Conservation (phyloP, 2,888 invertebrate genomes). For the Poecilus cupreus region DNA sequence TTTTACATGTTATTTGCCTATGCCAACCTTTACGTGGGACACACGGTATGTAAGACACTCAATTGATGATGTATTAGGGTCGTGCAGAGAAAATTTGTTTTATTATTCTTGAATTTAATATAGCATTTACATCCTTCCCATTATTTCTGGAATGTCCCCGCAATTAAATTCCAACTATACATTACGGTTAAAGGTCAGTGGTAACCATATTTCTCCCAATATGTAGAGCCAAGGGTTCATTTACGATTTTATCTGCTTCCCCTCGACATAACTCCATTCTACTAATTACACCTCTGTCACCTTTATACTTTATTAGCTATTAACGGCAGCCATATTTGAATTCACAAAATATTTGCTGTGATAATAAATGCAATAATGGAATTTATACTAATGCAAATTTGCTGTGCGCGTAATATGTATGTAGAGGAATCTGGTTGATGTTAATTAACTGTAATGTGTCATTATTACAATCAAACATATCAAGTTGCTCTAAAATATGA, state of each 20-base stretch:
- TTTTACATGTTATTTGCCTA: too few relatives aligned
- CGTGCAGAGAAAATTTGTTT: too few relatives aligned
- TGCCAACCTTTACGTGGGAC: too few relatives aligned
- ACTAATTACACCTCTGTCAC: not conserved
- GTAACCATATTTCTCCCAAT: too few relatives aligned
- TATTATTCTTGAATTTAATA: too few relatives aligned
- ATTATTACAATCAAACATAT: conserved; percentile 3
- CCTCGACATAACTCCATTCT: not conserved
- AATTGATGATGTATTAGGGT: too few relatives aligned
- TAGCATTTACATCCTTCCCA: too few relatives aligned
- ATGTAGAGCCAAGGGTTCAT: too few relatives aligned
- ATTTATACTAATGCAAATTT: conserved; percentile 2
- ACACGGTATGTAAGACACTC: too few relatives aligned
- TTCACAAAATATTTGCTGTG: not conserved
- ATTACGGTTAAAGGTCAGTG: too few relatives aligned
- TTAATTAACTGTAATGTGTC: conserved; percentile 27
- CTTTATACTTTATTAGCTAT: not conserved
- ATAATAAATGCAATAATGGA: conserved; percentile 10
- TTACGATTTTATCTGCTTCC: not conserved
- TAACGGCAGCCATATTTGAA: not conserved
- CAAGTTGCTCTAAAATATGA: not conserved
- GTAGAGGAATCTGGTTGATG: not conserved
- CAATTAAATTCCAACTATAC: too few relatives aligned
- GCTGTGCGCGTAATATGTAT: not conserved
- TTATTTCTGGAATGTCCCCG: too few relatives aligned